Percentiles rank a stretch among this genome's conserved stretches.
phyloP scores from a whole-genome alignment of 2,113 vertebrate species.

The Lagopus muta region DNA sequence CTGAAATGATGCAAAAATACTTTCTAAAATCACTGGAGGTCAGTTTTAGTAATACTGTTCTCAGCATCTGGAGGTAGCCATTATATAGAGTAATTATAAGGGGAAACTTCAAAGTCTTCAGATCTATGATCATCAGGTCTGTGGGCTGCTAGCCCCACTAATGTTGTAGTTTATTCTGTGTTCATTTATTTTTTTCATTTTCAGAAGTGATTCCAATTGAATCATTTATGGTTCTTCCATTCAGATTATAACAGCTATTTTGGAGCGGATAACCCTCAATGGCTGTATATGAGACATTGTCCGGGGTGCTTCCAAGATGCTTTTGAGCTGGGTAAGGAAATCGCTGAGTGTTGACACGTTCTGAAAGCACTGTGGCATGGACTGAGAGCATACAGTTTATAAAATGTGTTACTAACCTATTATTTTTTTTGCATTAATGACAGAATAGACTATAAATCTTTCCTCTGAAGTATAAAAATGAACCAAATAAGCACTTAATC shows the following conservation, averaged over 20 bases:
- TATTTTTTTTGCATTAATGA: not conserved
- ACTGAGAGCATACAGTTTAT: not conserved
- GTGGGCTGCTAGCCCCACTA: not conserved
- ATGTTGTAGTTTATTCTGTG: slow-evolving; percentile 49
- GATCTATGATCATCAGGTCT: not conserved
- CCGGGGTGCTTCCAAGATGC: slow-evolving; percentile 67
- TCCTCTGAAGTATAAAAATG: not conserved
- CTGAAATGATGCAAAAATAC: not conserved
- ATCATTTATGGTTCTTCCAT: slow-evolving; percentile 73
- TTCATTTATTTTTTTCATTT: slow-evolving; percentile 58
- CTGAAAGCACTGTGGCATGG: slow-evolving; percentile 63
- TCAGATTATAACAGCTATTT: slow-evolving; percentile 71
- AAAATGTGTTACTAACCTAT: slow-evolving; percentile 16
- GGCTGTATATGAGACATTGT: slow-evolving; percentile 69
- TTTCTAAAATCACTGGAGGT: not conserved
- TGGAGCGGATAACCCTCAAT: slow-evolving; percentile 70
- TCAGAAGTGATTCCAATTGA: slow-evolving; percentile 65
- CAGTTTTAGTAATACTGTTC: not conserved
- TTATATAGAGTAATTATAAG: not conserved
- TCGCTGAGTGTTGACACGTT: slow-evolving; percentile 53
- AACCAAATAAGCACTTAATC: not conserved
- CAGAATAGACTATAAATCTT: not conserved
- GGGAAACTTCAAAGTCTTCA: not conserved
- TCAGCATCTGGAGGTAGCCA: not conserved
- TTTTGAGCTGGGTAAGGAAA: slow-evolving; percentile 73